Conservation (phyloP, 2,888 invertebrate species). For the Lasioglossum malachurum region DNA sequence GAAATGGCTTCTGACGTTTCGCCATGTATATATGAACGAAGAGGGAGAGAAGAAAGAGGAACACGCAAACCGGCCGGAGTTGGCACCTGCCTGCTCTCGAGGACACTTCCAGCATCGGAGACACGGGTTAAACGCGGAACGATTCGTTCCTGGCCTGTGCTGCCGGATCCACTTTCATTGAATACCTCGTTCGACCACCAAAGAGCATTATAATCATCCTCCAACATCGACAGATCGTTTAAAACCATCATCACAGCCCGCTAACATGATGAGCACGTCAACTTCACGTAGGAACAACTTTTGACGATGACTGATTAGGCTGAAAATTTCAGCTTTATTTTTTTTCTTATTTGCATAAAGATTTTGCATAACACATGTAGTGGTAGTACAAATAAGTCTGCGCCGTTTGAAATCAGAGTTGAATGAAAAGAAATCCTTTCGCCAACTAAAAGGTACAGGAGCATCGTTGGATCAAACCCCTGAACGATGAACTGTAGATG, state of each 20-base stretch:
- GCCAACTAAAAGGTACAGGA: no score
- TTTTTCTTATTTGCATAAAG: no score
- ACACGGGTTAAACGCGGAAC: neutral
- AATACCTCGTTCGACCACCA: neutral
- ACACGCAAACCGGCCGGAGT: conserved; percentile 63
- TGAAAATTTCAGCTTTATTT: no score
- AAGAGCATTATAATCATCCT: neutral
- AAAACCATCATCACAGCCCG: neutral
- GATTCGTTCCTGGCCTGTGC: neutral
- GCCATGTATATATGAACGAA: conserved; percentile 34
- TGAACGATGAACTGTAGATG: no score
- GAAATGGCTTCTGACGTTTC: conserved; percentile 60
- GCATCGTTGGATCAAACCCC: no score
- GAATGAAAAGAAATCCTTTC: no score
- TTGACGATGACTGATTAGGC: no score
- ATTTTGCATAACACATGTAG: no score
- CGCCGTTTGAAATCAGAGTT: no score
- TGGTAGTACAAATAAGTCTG: no score
- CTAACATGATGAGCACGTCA: no score
- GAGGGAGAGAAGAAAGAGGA: conserved; percentile 57
- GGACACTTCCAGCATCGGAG: conserved; percentile 20
- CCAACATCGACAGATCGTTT: neutral
- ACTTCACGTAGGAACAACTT: neutral
- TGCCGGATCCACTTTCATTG: neutral
- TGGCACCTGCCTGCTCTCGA: conserved; percentile 74